Evolutionary conservation across 2,113 vertebrate genomes (phyloP).

Genomic region (Balaeniceps rex): DNA sequence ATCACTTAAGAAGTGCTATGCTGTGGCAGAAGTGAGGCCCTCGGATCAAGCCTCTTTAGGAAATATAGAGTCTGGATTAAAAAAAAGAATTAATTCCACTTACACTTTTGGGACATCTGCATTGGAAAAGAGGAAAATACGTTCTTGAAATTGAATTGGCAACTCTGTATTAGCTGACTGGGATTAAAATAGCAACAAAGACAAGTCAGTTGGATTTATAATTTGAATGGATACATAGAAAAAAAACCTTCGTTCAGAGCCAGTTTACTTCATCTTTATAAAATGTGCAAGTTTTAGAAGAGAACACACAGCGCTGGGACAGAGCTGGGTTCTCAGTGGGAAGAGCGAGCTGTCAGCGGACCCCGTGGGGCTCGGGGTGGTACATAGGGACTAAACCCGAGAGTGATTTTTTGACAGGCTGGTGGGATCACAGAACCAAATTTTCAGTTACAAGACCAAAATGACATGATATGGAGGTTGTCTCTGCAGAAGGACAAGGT

Average conservation of each 20-base stretch:
- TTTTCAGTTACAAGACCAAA: neutral
- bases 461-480: neutral
- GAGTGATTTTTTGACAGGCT: neutral
- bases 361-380: rapidly evolving
- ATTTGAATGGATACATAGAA: neutral
- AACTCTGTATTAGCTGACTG: neutral
- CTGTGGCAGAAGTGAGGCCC: neutral
- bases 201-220: neutral
- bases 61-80: neutral
- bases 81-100: neutral
- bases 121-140: neutral
- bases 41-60: neutral
- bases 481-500: neutral
- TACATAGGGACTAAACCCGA: neutral
- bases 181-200: neutral
- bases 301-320: rapidly evolving
- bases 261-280: neutral
- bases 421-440: neutral
- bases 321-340: neutral
- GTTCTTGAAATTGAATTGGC: neutral
- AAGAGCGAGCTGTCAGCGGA: neutral
- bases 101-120: neutral
- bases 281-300: neutral
- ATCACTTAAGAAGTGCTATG: neutral
- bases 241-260: neutral